Percentiles rank a stretch among this genome's conserved stretches.
Conservation (phyloP, 1,140 invertebrate species). For the Drosophila lacertosa region DNA sequence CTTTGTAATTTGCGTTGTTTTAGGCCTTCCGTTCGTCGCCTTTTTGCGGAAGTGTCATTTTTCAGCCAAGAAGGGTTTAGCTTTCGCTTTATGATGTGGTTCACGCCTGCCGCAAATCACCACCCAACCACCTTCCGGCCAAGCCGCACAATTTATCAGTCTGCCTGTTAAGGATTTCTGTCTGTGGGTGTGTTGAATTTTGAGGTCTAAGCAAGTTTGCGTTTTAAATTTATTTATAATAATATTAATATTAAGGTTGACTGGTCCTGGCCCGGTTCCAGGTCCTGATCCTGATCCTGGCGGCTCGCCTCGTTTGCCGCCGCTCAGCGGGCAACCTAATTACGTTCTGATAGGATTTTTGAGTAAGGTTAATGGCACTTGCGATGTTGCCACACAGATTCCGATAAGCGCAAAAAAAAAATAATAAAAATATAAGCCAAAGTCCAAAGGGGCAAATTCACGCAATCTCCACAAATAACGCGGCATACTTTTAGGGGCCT, state of each 20-base stretch:
- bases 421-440: not conserved
- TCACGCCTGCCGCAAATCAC: constrained; percentile 57
- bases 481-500: constrained; percentile 25
- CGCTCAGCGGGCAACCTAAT: constrained; percentile 48
- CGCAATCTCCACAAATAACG: constrained; percentile 25
- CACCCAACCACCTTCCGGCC: not conserved
- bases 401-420: constrained; percentile 18
- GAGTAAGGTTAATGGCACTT: constrained; percentile 52
- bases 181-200: constrained; percentile 45
- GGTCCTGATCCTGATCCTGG: not conserved
- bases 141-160: constrained; percentile 18
- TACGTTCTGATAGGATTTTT: constrained; percentile 49
- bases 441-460: constrained; percentile 6
- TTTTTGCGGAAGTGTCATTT: constrained; percentile 78
- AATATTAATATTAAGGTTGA: constrained; percentile 75
- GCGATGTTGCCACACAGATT: not conserved
- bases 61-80: constrained; percentile 75
- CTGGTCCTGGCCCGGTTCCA: constrained; percentile 6
- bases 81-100: constrained; percentile 66
- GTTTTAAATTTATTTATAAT: constrained; percentile 75
- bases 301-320: constrained; percentile 20
- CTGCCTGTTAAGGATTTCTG: constrained; percentile 19
- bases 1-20: constrained; percentile 78
- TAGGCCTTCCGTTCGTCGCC: constrained; percentile 55
- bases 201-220: constrained; percentile 66